Conservation (phyloP, 2,113 vertebrate species). For the Fulica atra region DNA sequence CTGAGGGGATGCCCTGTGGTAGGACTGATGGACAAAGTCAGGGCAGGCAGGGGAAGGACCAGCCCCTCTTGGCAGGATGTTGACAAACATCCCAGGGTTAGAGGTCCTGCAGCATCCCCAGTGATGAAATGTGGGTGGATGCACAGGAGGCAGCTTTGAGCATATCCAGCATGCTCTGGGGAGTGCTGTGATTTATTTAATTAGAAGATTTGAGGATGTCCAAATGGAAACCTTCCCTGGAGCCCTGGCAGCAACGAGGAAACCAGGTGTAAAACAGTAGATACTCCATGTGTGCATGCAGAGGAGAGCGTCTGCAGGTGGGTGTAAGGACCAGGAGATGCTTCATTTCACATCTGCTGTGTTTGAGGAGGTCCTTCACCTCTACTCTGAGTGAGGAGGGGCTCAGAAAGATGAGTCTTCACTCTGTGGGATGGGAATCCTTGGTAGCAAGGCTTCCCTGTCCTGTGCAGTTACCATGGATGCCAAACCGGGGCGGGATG, state of each 20-base stretch:
- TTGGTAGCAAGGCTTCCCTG: neutral
- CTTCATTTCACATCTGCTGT: neutral
- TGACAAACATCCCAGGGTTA: accelerated
- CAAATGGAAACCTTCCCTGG: neutral
- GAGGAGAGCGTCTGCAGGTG: neutral
- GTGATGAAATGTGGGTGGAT: neutral
- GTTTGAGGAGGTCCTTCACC: neutral
- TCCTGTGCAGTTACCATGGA: neutral
- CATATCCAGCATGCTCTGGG: neutral
- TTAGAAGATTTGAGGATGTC: neutral
- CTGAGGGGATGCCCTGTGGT: neutral
- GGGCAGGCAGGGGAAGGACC: neutral
- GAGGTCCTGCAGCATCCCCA: neutral
- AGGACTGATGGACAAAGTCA: neutral
- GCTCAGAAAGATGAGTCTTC: neutral
- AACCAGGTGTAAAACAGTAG: neutral
- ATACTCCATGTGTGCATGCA: neutral
- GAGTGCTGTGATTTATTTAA: neutral
- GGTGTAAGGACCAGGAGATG: neutral
- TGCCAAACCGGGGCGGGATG: neutral
- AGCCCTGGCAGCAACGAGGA: neutral
- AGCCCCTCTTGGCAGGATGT: neutral
- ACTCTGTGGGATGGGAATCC: neutral
- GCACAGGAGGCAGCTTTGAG: neutral
- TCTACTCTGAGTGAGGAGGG: neutral